Base-by-base conservation (phyloP, 1,140 invertebrate genomes). In the Heliconius melpomene region DNA sequence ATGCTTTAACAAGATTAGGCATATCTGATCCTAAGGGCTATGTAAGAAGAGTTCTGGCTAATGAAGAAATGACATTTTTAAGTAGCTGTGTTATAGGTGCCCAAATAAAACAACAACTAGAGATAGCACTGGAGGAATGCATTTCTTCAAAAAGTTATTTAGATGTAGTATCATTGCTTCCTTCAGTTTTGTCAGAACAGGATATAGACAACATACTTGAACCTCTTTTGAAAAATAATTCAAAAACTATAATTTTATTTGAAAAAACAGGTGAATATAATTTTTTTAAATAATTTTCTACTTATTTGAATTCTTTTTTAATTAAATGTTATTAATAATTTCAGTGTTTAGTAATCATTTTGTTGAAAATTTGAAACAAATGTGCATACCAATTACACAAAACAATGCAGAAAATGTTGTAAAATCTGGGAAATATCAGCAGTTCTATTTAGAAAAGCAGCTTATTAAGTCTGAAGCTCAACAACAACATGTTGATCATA, bases 121-220 rank as follows among this genome's bases (percentile, higher is more conserved):
- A 98, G 87, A 96, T 96, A 20, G 96, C 97, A 78, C 95, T 99
- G 9, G 98, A 99, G 86, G 98, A 99, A 91, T 97, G 97, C 78
- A 95, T 98, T 81, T 90, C 95, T 16, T 96, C 96, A 46, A 96
- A 96, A 84, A 96, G 96, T 50, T 98, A 97, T 94, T 94, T 98
- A 16, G 98, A 99, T 95, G 94, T 99, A 73, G 95, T 96, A 77
- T 96, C 96, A 52, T 93, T 97, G 72, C 89, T 99, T 70, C 98
- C 98, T 29, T 97, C 97, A 16, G 96, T 98, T 71, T 96, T 98
- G 81, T 96, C 96, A 77, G 95, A 96, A 77, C 95, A 96, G 80
- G 98, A 99, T 94, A 96, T 97, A 52, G 95, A 96, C 84, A 95
- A 96, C 84, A 92, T 99, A 16, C 92, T 98, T 46, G 95, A 96